A percentile compares a stretch with the other conserved stretches of the same genome.
These are phyloP conservation scores for Aphelenchoides besseyi DNA, from an alignment of 1,140 invertebrate species.

Conservation along the genomic window DNA sequence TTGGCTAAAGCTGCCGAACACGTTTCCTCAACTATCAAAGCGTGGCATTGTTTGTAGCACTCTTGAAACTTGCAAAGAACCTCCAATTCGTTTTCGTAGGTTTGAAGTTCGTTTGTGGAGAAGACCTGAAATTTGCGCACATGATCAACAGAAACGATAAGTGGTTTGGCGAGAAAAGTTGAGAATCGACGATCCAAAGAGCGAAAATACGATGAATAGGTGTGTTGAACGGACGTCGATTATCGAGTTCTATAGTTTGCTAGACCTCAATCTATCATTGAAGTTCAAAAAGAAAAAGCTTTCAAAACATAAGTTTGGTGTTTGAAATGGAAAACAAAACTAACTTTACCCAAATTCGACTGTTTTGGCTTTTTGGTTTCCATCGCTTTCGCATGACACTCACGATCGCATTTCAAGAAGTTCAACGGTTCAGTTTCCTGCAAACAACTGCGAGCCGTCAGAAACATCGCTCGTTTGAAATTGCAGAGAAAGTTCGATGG, in stretches of 20 bases:
- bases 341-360: conserved; percentile 29
- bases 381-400: conserved; percentile 47
- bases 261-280: too few species aligned
- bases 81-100: conserved; percentile 54
- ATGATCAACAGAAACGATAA: background rate
- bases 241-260: too few species aligned
- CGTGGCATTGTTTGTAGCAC: conserved; percentile 45
- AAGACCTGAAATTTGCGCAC: conserved; percentile 44
- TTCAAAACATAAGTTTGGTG: background rate
- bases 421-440: conserved; percentile 59
- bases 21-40: conserved; percentile 28
- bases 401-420: conserved; percentile 60
- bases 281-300: too few species aligned
- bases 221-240: too few species aligned
- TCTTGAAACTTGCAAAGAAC: conserved; percentile 55
- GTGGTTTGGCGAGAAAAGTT: too few species aligned
- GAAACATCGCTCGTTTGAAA: conserved; percentile 57
- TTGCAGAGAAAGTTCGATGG: conserved; percentile 60
- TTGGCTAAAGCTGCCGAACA: conserved; percentile 45
- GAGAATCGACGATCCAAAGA: too few species aligned
- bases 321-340: background rate
- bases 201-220: too few species aligned
- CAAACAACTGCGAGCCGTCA: conserved; percentile 43
- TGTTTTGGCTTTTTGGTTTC: conserved; percentile 20
- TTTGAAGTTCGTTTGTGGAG: conserved; percentile 45